Base-by-base conservation (phyloP, 2,888 invertebrate species). In the Oxytorus armatus region DNA sequence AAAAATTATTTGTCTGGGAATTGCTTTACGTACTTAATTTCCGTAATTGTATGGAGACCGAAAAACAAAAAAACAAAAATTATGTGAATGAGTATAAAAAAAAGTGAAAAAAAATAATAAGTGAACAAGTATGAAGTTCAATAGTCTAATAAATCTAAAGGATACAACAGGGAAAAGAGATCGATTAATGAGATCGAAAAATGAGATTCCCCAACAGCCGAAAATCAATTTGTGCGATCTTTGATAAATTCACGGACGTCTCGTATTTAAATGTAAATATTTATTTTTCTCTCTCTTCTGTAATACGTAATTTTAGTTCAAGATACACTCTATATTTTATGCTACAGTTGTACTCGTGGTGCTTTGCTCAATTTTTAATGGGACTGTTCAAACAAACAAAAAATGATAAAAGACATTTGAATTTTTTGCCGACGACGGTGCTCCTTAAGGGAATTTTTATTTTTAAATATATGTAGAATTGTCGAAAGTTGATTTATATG, bases 181-280 rank as follows among this genome's bases (percentile, higher is more conserved):
- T 7, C 49, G 2, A 8, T 23, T 55, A 25, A 10, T 42, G 39
- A 25, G 4, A 5, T n/a, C 18, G 42, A 4, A 7, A 11, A n/a
- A 21, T 4, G 21, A 21, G 18, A 42, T 21, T 18, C 8, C 16
- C 14, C n/a, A n/a, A n/a, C n/a, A n/a, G n/a, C n/a, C n/a, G n/a
- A n/a, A n/a, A n/a, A n/a, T n/a, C n/a, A n/a, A n/a, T n/a, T n/a
- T n/a, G n/a, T n/a, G n/a, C n/a, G n/a, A 16, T 63, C 3, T 29
- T 10, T 7, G n/a, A 18, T 16, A 25, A 14, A 51, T 36, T 49
- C 33, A 14, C 44, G 14, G 14, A 53, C 14, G 33, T 63, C 47
- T 16, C 33, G 57, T 69, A n/a, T n/a, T n/a, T n/a, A n/a, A 69
- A 14, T 79, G 74, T 79, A 79, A 70, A 79, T 79, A 79, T 70